phyloP scores from a whole-genome alignment of 1,140 invertebrate genomes.

The Zaprionus tsacasi region DNA sequence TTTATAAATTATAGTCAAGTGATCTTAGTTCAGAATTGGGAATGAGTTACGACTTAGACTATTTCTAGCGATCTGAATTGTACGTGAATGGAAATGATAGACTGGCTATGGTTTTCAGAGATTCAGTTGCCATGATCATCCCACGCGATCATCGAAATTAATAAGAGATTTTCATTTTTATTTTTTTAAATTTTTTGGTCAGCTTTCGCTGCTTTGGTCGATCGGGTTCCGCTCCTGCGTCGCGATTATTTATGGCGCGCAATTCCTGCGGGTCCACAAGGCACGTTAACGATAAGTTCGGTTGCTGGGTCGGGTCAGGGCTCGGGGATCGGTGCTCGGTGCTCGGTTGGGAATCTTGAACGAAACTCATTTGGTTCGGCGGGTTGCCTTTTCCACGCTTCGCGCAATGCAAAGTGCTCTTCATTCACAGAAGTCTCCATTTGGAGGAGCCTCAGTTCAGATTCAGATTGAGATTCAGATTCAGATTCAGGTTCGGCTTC shows the following conservation, averaged over 20 bases:
- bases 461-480: slow-evolving; percentile 13
- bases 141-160: slow-evolving; percentile 14
- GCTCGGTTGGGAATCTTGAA: slow-evolving; percentile 12
- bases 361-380: slow-evolving; percentile 7
- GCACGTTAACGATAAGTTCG: slow-evolving; percentile 18
- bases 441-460: slow-evolving; percentile 19
- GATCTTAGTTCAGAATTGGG: not conserved
- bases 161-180: slow-evolving; percentile 10
- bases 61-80: not conserved
- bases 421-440: slow-evolving; percentile 74
- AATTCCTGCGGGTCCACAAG: slow-evolving; percentile 40
- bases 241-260: slow-evolving; percentile 48
- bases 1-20: not conserved
- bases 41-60: not conserved
- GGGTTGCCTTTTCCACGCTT: slow-evolving; percentile 26
- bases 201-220: slow-evolving; percentile 25
- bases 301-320: too few relatives aligned
- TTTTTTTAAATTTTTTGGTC: slow-evolving; percentile 17
- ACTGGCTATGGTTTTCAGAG: not conserved
- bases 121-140: slow-evolving; percentile 12
- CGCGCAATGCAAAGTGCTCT: slow-evolving; percentile 78
- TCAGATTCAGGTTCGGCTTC: slow-evolving; percentile 23
- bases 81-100: not conserved
- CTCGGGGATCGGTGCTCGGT: too few relatives aligned
- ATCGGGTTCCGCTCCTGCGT: not conserved